Evolutionary conservation across 2,113 vertebrate species (phyloP).

Genomic region (Oncorhynchus kisutch): DNA sequence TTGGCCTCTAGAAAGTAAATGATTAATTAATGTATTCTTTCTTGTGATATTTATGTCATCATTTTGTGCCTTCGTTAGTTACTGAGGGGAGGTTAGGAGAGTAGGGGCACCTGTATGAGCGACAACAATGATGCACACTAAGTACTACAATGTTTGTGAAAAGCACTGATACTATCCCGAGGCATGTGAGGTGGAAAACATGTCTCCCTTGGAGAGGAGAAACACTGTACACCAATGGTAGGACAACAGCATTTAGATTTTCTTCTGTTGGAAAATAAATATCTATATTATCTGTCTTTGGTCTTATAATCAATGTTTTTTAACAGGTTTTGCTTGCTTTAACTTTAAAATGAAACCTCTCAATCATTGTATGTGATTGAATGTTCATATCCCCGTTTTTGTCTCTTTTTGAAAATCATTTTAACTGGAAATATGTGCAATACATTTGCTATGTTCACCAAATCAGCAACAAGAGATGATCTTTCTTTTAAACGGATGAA

Average conservation of each 20-base stretch:
- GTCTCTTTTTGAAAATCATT: constrained; percentile 78
- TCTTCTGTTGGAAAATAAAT: no score
- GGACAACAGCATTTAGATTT: no score
- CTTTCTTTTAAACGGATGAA: constrained; percentile 74
- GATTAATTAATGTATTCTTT: constrained; percentile 63
- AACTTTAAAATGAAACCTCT: constrained; percentile 68
- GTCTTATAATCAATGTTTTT: constrained; percentile 56
- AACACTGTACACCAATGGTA: no score
- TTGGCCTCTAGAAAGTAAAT: constrained; percentile 64
- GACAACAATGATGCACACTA: no score
- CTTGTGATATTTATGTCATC: no score
- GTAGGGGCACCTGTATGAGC: no score
- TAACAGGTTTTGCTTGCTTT: constrained; percentile 67
- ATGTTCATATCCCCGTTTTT: constrained; percentile 72
- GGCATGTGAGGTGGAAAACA: no score
- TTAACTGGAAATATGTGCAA: constrained; percentile 91
- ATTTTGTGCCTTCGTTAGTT: no score
- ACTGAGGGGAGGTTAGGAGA: constrained; percentile 43
- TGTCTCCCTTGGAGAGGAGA: no score
- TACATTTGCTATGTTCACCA: constrained; percentile 84
- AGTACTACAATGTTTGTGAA: no score
- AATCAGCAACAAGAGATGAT: constrained; percentile 77
- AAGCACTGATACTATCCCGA: no score
- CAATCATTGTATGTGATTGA: constrained; percentile 63
- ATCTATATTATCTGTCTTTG: constrained; percentile 42